phyloP scores from a whole-genome alignment of 1,140 invertebrate genomes.

The Ruditapes philippinarum region DNA sequence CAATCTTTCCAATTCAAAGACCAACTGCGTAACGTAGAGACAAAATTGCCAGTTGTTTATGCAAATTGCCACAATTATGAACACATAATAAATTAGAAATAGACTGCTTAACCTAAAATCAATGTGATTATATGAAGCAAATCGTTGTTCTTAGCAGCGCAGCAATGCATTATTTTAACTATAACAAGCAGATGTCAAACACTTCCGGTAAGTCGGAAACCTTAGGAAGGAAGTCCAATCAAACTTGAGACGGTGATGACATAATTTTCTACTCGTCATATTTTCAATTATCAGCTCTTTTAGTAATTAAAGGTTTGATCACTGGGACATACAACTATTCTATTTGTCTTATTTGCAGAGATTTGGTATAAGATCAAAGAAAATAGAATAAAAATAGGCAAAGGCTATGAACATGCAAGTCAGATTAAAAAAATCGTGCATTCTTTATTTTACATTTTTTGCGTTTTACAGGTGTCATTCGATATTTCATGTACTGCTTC shows the following conservation, averaged over 20 bases:
- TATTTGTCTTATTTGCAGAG: too few species aligned
- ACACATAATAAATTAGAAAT: slow-evolving; percentile 12
- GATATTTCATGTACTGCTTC: too few species aligned
- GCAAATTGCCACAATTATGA: neutral
- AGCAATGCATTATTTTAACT: neutral
- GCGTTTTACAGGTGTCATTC: too few species aligned
- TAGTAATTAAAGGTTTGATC: neutral
- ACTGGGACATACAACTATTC: too few species aligned
- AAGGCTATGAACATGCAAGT: too few species aligned
- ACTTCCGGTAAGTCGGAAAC: neutral
- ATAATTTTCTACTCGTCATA: slow-evolving; percentile 10
- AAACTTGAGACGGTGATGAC: neutral
- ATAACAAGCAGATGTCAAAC: neutral
- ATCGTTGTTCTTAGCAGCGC: neutral
- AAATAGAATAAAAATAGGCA: too few species aligned
- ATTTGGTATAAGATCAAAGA: too few species aligned
- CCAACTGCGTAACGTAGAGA: too few species aligned
- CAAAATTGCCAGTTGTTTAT: too few species aligned
- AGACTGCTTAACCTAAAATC: neutral
- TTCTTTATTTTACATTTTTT: too few species aligned
- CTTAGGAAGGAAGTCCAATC: slow-evolving; percentile 11
- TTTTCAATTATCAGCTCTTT: neutral
- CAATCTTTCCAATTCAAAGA: too few species aligned
- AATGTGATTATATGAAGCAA: slow-evolving; percentile 2
- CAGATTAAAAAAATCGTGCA: too few species aligned